phyloP scores from a whole-genome alignment of 1,140 invertebrate genomes.

The Ladona fulva region DNA sequence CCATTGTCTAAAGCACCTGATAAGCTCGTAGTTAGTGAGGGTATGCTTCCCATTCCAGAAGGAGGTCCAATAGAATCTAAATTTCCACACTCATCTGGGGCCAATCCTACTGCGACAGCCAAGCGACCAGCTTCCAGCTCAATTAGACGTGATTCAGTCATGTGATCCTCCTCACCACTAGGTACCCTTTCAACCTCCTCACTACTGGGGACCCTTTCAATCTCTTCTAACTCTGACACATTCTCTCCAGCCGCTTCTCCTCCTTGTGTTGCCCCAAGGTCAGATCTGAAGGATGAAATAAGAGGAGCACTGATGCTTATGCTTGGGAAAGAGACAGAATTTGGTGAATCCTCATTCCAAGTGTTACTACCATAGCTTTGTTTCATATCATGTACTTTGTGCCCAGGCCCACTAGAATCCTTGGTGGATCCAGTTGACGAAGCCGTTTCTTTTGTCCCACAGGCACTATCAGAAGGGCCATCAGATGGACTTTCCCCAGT shows the following conservation, averaged over 20 bases:
- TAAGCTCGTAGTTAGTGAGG: conserved; percentile 50
- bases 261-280: conserved; percentile 34
- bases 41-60: conserved; percentile 49
- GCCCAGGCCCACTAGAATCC: background rate
- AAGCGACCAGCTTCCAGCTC: conserved; percentile 62
- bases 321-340: conserved; percentile 67
- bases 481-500: conserved; percentile 13
- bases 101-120: conserved; percentile 52
- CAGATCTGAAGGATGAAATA: conserved; percentile 45
- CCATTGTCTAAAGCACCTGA: conserved; percentile 30
- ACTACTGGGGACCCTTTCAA: background rate
- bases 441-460: conserved; percentile 3
- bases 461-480: background rate
- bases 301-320: conserved; percentile 63
- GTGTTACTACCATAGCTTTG: conserved; percentile 47
- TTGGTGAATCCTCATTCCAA: conserved; percentile 66
- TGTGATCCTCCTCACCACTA: conserved; percentile 26
- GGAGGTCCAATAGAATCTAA: conserved; percentile 69
- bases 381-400: conserved; percentile 32
- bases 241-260: conserved; percentile 30
- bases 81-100: conserved; percentile 52
- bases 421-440: background rate
- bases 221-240: background rate
- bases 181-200: conserved; percentile 16
- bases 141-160: conserved; percentile 58